phyloP scores from a whole-genome alignment of 2,797 vertebrate species.

The Tokudaia muenninki region DNA sequence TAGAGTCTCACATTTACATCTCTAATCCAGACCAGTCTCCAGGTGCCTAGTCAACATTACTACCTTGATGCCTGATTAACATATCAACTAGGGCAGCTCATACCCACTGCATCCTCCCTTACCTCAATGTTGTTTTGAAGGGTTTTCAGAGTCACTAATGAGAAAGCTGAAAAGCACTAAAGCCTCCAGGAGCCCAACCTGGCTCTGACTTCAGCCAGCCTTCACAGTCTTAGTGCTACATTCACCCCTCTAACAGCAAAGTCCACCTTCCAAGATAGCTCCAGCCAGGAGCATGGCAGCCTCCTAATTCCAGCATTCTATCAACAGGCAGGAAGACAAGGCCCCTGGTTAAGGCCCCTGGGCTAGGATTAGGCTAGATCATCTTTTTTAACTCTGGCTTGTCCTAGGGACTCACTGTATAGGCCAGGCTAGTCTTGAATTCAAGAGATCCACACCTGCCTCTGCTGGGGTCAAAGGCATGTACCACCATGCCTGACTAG shows the following conservation, averaged over 20 bases:
- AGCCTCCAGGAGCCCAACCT: no score
- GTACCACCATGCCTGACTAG: not conserved
- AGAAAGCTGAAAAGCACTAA: not conserved
- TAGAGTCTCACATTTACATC: not conserved
- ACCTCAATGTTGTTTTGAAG: not conserved
- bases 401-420: not conserved
- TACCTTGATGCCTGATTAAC: not conserved
- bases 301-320: not conserved
- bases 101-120: not conserved
- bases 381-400: not conserved
- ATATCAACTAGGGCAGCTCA: not conserved
- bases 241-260: not conserved
- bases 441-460: not conserved
- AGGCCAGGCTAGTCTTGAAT: not conserved
- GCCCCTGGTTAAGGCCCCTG: not conserved
- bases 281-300: not conserved
- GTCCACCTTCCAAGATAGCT: not conserved
- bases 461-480: not conserved
- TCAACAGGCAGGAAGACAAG: not conserved
- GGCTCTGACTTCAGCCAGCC: not conserved
- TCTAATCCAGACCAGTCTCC: not conserved
- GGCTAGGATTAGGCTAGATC: not conserved
- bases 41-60: not conserved
- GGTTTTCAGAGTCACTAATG: not conserved
- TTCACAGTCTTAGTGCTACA: not conserved